Base-by-base conservation (phyloP, 2,888 invertebrate species). In the Sericinus montela region DNA sequence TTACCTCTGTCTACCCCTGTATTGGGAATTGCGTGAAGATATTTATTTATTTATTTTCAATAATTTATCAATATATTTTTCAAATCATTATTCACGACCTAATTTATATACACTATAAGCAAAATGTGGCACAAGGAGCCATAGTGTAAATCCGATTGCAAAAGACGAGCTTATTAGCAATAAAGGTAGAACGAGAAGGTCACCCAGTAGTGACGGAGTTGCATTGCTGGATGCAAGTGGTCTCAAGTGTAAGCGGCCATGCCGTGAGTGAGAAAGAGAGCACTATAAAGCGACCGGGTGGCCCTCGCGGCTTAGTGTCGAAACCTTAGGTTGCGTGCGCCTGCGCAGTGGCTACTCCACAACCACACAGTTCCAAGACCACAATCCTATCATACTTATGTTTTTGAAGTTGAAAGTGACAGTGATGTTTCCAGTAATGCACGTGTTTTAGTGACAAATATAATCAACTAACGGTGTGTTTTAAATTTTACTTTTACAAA, bases 151-250 rank as follows among this genome's bases (percentile, higher is more conserved):
- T 60, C 61, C 65, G 67, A 72, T 87, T 86, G 81, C 83, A 78
- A 81, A 83, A 86, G 63, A 66, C 66, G 60, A 67, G 69, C 72
- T 78, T 80, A 80, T 81, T 80, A 83, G 80, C 80, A 83, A 84
- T 81, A 81, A 80, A 76, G 72, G 78, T 80, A 70, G 72, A 69
- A 65, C 67, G 67, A 69, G 82, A 86, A 87, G 87, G 87, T 84
- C 84, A 72, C 55, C 82, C 71, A 74, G 71, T 80, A 72, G 69
- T 69, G 60, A 58, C 63, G 63, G 64, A 61, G 69, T 64, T 72
- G 69, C 71, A 72, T 69, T 59, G 62, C 59, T 56, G 64, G 57
- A 57, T 53, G 55, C 48, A 59, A 48, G 47, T 59, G 59, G 60
- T 81, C 71, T 75, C 78, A 56, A 42, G 41, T 51, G 51, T 48